A percentile compares a stretch with the other conserved stretches of the same genome.
These are phyloP conservation scores for Casuarius casuarius DNA, from an alignment of 2,113 vertebrate species.

Conservation along the genomic window DNA sequence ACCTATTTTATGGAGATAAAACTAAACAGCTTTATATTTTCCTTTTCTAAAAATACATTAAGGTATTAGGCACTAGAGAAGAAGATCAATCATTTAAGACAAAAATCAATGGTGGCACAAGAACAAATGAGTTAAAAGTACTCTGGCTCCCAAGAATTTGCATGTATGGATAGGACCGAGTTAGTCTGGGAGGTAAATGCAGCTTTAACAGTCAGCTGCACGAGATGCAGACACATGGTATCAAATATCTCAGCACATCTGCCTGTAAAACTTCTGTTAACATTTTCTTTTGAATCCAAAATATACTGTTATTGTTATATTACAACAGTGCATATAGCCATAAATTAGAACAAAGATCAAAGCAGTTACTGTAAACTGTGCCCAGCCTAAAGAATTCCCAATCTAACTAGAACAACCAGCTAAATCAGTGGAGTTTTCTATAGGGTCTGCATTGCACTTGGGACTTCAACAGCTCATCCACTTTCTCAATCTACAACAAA, in stretches of 20 bases:
- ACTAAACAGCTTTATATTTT: too few species aligned
- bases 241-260: background rate
- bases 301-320: background rate
- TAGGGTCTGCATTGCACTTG: background rate
- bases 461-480: background rate
- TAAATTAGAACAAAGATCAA: background rate
- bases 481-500: background rate
- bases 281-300: background rate
- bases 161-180: background rate
- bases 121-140: background rate
- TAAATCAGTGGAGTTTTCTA: background rate
- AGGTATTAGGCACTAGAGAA: too few species aligned
- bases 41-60: too few species aligned
- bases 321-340: background rate
- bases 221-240: background rate
- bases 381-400: background rate
- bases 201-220: background rate
- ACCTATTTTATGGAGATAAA: too few species aligned
- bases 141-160: background rate
- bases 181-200: background rate
- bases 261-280: background rate
- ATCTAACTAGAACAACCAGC: background rate
- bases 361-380: background rate
- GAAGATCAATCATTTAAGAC: background rate
- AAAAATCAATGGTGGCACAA: background rate